Evolutionary conservation across 2,888 invertebrate genomes (phyloP).

Genomic region (Mythimna pallens): DNA sequence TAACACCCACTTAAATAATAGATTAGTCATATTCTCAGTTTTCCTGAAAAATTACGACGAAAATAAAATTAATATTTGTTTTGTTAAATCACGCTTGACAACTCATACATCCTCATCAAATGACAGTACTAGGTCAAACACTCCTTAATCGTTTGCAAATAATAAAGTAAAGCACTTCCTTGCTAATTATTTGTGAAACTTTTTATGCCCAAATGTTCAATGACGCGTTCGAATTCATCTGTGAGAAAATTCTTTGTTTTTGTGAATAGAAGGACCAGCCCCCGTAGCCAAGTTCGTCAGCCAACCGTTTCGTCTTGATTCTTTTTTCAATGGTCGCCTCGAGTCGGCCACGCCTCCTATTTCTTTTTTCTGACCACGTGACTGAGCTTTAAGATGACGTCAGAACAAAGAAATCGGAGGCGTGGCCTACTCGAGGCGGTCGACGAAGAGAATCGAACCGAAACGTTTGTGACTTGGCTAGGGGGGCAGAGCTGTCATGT

Average conservation of each 20-base stretch:
- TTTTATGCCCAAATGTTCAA: conserved; percentile 12
- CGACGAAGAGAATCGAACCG: no score
- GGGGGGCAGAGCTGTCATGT: background rate
- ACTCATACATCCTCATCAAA: conserved; percentile 34
- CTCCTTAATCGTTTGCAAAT: conserved; percentile 47
- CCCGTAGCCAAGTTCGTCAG: no score
- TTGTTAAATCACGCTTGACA: conserved; percentile 12
- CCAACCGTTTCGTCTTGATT: background rate
- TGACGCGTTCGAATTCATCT: background rate
- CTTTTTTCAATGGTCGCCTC: no score
- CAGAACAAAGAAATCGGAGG: no score
- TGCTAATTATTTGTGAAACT: conserved; percentile 3
- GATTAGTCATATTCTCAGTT: conserved; percentile 23
- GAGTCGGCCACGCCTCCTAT: no score
- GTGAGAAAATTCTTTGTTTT: background rate
- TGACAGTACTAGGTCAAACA: conserved; percentile 30
- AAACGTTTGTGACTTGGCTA: no score
- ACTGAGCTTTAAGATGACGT: no score
- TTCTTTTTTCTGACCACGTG: no score
- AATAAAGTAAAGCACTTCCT: conserved; percentile 41
- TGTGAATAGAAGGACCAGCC: background rate
- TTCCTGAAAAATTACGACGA: conserved; percentile 29
- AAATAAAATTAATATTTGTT: conserved; percentile 15
- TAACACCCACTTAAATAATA: background rate
- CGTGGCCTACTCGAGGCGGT: no score